Evolutionary conservation across 2,797 vertebrate genomes (phyloP), one percentile per base, ranked within the genome.

Genomic region (Mallotus villosus): DNA sequence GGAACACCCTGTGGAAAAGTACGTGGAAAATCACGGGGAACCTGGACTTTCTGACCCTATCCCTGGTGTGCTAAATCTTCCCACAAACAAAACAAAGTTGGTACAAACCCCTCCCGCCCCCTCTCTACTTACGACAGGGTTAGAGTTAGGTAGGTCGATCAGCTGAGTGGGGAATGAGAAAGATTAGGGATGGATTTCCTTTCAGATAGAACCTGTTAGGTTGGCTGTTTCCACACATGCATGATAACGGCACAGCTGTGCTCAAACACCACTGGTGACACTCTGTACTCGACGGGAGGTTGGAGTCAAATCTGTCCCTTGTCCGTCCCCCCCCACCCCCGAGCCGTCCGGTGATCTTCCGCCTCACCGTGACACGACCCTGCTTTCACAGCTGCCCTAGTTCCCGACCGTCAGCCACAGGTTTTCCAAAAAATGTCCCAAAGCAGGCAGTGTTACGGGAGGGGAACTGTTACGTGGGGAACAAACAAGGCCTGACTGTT

Each of bases 381-480:
- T 87, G 84, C 80, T 87, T 87, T 84, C 70, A 85, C 84, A 89
- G 88, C 88, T 90, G 85, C 73, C 72, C 25, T 21, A 71, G 75
- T 82, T 83, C 85, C 77, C 51, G 0, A 68, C n/a, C 53, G 57
- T 70, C 64, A 32, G 22, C 37, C 34, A 24, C 12, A 21, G 7
- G n/a, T 74, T 75, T 78, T 74, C 41, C 9, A n/a, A 41, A 37
- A 61, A 25, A 67, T 77, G 77, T 78, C 51, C 70, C 67, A 61
- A 76, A 78, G 49, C 7, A 55, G 21, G 41, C 41, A 51, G 27
- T 0, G 0, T 67, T 14, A 19, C 0, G 2, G 68, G 58, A 53
- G 21, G 57, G 25, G 53, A 49, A 6, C 37, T 58, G 53, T 1
- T 2, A 67, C 62, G 29, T 37, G 46, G n/a, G 24, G 34, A 7